Evolutionary conservation across 2,888 invertebrate species (phyloP), one percentile per base, ranked within the genome.

Genomic region (Molanna angustata): DNA sequence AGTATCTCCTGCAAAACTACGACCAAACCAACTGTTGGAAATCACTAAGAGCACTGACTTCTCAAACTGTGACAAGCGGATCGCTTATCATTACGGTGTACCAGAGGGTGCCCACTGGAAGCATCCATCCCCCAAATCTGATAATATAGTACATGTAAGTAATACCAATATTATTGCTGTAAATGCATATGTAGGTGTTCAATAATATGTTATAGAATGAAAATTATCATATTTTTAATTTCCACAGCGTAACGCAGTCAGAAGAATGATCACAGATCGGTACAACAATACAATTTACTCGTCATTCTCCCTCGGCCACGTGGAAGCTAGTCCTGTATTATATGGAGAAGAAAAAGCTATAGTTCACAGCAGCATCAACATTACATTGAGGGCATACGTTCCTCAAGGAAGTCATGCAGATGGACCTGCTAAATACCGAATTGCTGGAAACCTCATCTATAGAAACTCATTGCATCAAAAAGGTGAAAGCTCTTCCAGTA

Each of bases 31-130:
- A 2, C 31, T 49, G 7, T 41, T 57, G 16, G 47, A 54, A 16
- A 70, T 83, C 39, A 67, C 73, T n/a, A 81, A 80, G 62, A 73
- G 70, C 42, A 78, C 70, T 59, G 78, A 81, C 64, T 77, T 70
- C 63, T 72, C 70, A 54, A 72, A 72, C 46, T 73, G 78, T 61
- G 68, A 76, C 13, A 67, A 74, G 49, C 69, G 73, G 45, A 67
- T 75, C 40, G 69, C 70, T 17, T 80, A 79, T 61, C 74, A 80
- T 62, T 77, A 70, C 60, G 81, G 80, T 44, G 66, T 80, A 45
- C 67, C 66, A 16, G 71, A 69, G 13, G 60, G 67, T 11, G 64
- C 64, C 17, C 61, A 68, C 20, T 72, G 65, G 71, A 70, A 52
- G 59, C 67, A 52, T 67, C 69, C 60, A 56, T 75, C 39, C 61